Conservation (phyloP, 1,140 invertebrate species). For the Potamilus streckersoni region DNA sequence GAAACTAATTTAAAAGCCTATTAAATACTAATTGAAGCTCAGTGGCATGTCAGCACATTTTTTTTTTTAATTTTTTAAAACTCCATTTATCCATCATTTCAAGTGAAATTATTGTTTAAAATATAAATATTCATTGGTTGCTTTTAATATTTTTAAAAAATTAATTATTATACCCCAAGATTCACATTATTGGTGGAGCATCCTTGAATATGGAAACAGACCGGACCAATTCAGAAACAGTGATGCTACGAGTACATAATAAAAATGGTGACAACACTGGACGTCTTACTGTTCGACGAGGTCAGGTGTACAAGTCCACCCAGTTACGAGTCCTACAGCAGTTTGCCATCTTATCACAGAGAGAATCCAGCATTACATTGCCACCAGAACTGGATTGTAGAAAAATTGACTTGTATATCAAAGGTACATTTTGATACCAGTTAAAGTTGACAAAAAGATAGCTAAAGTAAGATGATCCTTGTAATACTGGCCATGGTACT, state of each 20-base stretch:
- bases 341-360: slow-evolving; percentile 42
- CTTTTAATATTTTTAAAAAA: too few species aligned
- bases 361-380: slow-evolving; percentile 37
- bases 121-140: too few species aligned
- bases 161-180: not conserved
- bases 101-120: too few species aligned
- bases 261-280: slow-evolving; percentile 50
- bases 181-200: slow-evolving; percentile 43
- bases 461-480: too few species aligned
- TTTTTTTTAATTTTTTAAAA: too few species aligned
- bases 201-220: slow-evolving; percentile 39
- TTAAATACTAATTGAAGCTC: too few species aligned
- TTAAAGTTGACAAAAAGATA: too few species aligned
- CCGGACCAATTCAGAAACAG: slow-evolving; percentile 2
- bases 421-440: slow-evolving; percentile 33
- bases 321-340: slow-evolving; percentile 35
- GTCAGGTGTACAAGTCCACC: slow-evolving; percentile 38
- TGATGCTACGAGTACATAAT: slow-evolving; percentile 27
- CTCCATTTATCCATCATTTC: too few species aligned
- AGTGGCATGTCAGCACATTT: too few species aligned
- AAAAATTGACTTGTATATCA: slow-evolving; percentile 48
- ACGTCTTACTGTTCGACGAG: slow-evolving; percentile 31
- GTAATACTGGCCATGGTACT: too few species aligned
- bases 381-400: slow-evolving; percentile 50
- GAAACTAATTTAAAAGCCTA: too few species aligned